phyloP scores from a whole-genome alignment of 2,797 vertebrate species.

The Capromys pilorides region DNA sequence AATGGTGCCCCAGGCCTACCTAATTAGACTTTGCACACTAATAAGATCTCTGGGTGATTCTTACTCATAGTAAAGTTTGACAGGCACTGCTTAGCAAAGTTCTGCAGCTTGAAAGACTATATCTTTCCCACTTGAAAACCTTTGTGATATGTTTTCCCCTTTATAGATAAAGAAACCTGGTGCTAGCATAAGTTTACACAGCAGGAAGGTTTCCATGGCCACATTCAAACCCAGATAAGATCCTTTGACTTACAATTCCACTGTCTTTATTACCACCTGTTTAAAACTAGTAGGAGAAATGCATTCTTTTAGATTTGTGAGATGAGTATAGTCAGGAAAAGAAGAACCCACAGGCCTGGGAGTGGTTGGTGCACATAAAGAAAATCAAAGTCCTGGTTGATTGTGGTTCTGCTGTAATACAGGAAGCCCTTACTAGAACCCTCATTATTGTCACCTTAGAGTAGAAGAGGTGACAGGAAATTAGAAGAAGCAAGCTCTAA shows the following conservation, averaged over 20 bases:
- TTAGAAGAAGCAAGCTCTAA: not conserved
- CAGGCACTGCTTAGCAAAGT: not conserved
- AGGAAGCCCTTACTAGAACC: not conserved
- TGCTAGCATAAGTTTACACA: not conserved
- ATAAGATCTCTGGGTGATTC: not conserved
- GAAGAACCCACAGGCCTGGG: not conserved
- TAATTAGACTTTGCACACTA: not conserved
- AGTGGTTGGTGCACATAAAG: not conserved
- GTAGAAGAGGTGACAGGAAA: not conserved
- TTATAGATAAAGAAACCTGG: slow-evolving; percentile 13
- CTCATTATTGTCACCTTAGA: not conserved
- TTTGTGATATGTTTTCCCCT: not conserved
- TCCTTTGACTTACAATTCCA: not conserved
- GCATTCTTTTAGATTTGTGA: not conserved
- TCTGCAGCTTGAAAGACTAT: not conserved
- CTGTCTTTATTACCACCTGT: slow-evolving; percentile 16
- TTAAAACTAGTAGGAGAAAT: not conserved
- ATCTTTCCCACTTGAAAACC: not conserved
- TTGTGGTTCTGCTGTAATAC: not conserved
- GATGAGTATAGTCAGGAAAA: not conserved
- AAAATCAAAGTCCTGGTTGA: not conserved
- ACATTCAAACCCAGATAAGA: slow-evolving; percentile 11
- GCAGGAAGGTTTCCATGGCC: not conserved
- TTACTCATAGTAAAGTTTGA: not conserved
- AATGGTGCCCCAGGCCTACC: not conserved